Base-by-base conservation (phyloP, 30 jellyfish, hydroid and myxozoan species). In the Clytia hemisphaerica region DNA sequence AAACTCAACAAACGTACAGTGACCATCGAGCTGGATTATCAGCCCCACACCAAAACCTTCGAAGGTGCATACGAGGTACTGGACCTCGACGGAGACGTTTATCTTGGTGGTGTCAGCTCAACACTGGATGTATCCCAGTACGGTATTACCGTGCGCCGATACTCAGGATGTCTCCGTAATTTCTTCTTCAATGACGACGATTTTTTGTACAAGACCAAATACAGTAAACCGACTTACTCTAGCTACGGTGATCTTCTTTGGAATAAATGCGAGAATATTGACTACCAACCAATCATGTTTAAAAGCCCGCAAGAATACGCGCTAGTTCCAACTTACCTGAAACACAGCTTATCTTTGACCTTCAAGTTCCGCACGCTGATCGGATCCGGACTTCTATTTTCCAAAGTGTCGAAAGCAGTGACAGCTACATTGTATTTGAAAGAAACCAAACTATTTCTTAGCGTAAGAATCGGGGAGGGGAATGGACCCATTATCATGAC, bases 101-200 rank as follows among this genome's bases (percentile, higher is more conserved):
- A 27, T 35, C 82, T 91, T 16, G 99, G 99, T 34, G 99, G 99
- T 4, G 83, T 80, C 19, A 37, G 60, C 44, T 72, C 47, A 6
- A 76, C 58, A 9, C 66, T 73, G 6, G 69, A 62, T 18, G 77
- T 75, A 16, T 33, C 83, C 12, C 45, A 62, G 1, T 75, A 77
- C 30, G 73, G 77, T 7, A 24, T 89, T 35, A 78, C 91, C 61
- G 51, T 80, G 21, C 86, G 80, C 70, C 55, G 50, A 40, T 91
- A 54, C 37, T 58, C 85, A 14, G 99, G 99, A 21, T 91, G 99
- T 45, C 51, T 91, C 73, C 74, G 62, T 10, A 91, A 91, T 37
- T 64, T 76, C 48, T 44, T 82, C 34, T 77, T 91, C 42, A 90
- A 80, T 50, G 84, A 82, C 2, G 24, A 58, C 21, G 81, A 73